Conservation (phyloP, 2,888 invertebrate genomes). For the Xiphydria camelus region DNA sequence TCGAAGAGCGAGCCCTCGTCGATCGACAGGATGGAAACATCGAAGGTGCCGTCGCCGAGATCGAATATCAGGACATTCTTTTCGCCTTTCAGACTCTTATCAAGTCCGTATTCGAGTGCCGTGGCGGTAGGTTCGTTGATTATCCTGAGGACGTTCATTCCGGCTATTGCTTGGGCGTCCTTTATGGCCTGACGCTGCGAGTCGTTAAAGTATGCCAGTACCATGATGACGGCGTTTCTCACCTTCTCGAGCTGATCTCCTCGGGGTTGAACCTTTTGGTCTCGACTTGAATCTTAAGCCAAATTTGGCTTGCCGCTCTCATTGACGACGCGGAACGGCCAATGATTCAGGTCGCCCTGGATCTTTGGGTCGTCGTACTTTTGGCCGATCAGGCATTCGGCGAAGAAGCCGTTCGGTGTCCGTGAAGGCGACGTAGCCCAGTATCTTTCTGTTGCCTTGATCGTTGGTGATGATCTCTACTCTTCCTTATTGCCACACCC, state of each 20-base stretch:
- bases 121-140: constrained; percentile 92
- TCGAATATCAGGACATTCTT: constrained; percentile 80
- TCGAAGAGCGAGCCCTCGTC: constrained; percentile 90
- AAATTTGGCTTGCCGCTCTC: constrained; percentile 81
- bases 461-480: constrained; percentile 87
- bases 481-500: constrained; percentile 81
- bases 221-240: constrained; percentile 86
- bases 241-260: constrained; percentile 86
- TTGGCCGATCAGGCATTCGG: constrained; percentile 90
- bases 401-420: constrained; percentile 82
- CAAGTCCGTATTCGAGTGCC: constrained; percentile 87
- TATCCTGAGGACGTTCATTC: constrained; percentile 87
- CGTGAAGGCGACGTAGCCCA: constrained; percentile 86
- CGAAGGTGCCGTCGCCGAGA: constrained; percentile 89
- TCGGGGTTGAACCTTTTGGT: constrained; percentile 87
- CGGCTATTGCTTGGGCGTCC: constrained; percentile 87
- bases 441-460: constrained; percentile 86
- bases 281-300: constrained; percentile 79
- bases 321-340: constrained; percentile 87
- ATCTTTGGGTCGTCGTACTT: constrained; percentile 84
- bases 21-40: constrained; percentile 92
- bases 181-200: constrained; percentile 92
- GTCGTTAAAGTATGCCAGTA: constrained; percentile 89
- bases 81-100: constrained; percentile 79
- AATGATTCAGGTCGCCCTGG: constrained; percentile 90